A percentile compares a stretch with the other conserved stretches of the same genome.
These are phyloP conservation scores for Drosophila repleta DNA, from an alignment of 1,140 invertebrate genomes.

Conservation along the genomic window DNA sequence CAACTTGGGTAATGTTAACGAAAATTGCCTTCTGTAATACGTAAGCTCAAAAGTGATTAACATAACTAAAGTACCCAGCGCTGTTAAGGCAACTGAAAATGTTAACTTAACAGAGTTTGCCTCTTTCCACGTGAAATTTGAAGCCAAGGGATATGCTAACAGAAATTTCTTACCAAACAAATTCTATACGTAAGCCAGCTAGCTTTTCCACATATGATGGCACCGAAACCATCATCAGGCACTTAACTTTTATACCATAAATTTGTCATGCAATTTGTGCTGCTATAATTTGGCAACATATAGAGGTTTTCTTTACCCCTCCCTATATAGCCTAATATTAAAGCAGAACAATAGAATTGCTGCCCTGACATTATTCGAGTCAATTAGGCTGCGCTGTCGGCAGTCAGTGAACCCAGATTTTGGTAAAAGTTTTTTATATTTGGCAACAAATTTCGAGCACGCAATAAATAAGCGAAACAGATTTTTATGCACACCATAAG, in stretches of 20 bases:
- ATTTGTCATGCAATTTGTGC: slow-evolving; percentile 9
- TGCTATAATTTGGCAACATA: slow-evolving; percentile 3
- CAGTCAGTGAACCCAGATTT: slow-evolving; percentile 44
- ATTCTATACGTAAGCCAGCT: no score
- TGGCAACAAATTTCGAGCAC: slow-evolving; percentile 70
- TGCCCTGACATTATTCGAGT: slow-evolving; percentile 52
- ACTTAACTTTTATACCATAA: slow-evolving; percentile 7
- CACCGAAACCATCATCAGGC: background rate
- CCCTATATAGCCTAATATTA: slow-evolving; percentile 22
- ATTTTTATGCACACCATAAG: slow-evolving; percentile 43
- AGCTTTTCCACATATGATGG: background rate
- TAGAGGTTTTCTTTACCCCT: background rate
- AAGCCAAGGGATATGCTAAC: no score
- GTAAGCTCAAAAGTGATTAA: no score
- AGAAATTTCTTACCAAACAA: no score
- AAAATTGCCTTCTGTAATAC: no score
- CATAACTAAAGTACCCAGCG: no score
- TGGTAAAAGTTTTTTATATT: slow-evolving; percentile 61
- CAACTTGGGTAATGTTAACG: background rate
- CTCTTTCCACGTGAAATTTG: no score
- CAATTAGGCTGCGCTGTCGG: slow-evolving; percentile 33
- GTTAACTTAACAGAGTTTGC: no score
- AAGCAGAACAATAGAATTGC: slow-evolving; percentile 35
- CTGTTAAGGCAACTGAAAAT: no score
- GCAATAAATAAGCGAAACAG: slow-evolving; percentile 67